These are phyloP conservation scores for Acestrorhynchus altus DNA, from an alignment of 2,797 vertebrate species.

Conservation along the genomic window DNA sequence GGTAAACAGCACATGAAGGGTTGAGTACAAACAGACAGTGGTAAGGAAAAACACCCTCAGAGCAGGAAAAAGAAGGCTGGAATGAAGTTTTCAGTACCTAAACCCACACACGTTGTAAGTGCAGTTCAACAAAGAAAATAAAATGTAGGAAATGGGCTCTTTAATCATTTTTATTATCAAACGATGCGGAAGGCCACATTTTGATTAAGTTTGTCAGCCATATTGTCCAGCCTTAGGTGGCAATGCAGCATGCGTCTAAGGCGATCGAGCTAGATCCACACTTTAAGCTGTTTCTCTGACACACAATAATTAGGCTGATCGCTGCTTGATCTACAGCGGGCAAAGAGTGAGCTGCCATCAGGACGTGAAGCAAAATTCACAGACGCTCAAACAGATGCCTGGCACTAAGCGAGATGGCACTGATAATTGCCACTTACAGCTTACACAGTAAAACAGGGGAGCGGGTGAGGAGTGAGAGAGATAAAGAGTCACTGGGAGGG, in stretches of 20 bases:
- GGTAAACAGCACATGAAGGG: too few relatives aligned
- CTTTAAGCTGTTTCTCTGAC: neutral
- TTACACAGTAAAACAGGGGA: neutral
- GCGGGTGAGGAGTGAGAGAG: neutral
- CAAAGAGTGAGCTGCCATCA: conserved; percentile 29
- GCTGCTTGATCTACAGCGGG: conserved; percentile 25
- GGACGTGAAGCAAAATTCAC: neutral
- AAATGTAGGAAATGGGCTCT: neutral
- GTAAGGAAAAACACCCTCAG: too few relatives aligned
- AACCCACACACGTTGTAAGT: too few relatives aligned
- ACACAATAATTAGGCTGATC: conserved; percentile 13
- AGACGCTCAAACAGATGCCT: conserved; percentile 41
- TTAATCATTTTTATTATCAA: neutral
- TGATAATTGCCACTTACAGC: conserved; percentile 29
- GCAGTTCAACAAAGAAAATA: neutral
- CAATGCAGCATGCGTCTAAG: too few relatives aligned
- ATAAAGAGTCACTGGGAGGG: neutral
- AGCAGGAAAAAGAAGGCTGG: too few relatives aligned
- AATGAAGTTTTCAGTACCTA: too few relatives aligned
- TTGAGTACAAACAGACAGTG: too few relatives aligned
- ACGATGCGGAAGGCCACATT: neutral
- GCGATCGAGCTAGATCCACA: neutral
- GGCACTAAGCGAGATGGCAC: conserved; percentile 34
- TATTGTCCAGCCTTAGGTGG: neutral
- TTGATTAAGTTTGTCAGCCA: neutral